Percentiles rank a stretch among this genome's conserved stretches.
phyloP scores from a whole-genome alignment of 2,888 invertebrate species.

The Ornithoptera priamus region DNA sequence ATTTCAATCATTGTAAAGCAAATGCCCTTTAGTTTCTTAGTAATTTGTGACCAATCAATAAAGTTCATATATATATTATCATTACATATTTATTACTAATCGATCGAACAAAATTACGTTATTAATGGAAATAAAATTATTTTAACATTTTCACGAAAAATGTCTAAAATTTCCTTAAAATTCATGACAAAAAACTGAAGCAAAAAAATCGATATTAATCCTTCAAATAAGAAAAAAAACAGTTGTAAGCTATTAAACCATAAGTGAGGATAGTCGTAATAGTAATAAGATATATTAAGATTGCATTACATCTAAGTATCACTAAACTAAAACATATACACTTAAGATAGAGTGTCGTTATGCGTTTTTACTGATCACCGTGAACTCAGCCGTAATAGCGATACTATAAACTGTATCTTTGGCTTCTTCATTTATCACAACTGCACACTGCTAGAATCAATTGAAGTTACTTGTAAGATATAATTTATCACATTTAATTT shows the following conservation, averaged over 20 bases:
- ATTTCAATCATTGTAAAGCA: background rate
- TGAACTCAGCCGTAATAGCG: constrained; percentile 4
- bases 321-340: background rate
- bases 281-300: background rate
- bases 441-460: background rate
- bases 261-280: too few species aligned
- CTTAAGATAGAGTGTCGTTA: background rate
- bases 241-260: too few species aligned
- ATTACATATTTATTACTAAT: too few species aligned
- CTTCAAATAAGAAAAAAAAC: too few species aligned
- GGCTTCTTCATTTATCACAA: background rate
- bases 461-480: background rate
- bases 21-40: background rate
- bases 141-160: too few species aligned
- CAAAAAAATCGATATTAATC: too few species aligned
- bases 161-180: too few species aligned
- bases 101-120: too few species aligned
- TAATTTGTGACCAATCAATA: background rate
- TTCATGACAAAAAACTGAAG: too few species aligned
- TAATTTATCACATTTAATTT: constrained; percentile 27
- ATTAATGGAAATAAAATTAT: too few species aligned
- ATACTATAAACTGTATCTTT: constrained; percentile 16
- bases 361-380: background rate
- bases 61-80: too few species aligned
- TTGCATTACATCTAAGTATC: background rate